phyloP scores from a whole-genome alignment of 2,113 vertebrate species.

The Seriola quinqueradiata region DNA sequence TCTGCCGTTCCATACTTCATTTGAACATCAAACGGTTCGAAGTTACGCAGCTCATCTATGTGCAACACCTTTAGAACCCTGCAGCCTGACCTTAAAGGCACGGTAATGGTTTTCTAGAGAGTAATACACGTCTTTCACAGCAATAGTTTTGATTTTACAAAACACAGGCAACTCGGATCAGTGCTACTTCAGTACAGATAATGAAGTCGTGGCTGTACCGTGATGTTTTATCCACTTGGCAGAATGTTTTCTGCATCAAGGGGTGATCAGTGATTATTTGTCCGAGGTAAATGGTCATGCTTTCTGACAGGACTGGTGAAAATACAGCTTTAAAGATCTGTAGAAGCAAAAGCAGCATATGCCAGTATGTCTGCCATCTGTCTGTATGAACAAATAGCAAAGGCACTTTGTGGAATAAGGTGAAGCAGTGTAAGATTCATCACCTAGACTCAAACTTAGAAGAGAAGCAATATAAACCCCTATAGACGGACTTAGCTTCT shows the following conservation, averaged over 20 bases:
- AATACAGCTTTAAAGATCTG: no score
- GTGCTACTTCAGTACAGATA: neutral
- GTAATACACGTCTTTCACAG: neutral
- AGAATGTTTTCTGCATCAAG: no score
- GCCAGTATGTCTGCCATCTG: no score
- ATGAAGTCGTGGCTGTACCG: neutral
- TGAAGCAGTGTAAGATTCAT: neutral
- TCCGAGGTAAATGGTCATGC: no score
- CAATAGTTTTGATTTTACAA: neutral
- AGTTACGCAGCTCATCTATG: neutral
- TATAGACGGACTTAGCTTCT: neutral
- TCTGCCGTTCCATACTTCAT: neutral
- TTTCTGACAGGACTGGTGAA: no score
- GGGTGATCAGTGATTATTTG: no score
- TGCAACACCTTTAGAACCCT: neutral
- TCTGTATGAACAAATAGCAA: no score
- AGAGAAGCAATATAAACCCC: neutral
- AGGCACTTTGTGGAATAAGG: neutral
- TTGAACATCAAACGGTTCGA: neutral
- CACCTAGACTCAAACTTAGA: neutral
- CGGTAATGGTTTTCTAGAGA: neutral
- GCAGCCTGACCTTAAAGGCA: neutral
- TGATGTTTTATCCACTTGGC: neutral
- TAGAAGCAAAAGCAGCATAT: no score
- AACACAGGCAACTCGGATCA: conserved; percentile 7